Conservation (phyloP, 2,113 vertebrate genomes). For the Passer montanus region DNA sequence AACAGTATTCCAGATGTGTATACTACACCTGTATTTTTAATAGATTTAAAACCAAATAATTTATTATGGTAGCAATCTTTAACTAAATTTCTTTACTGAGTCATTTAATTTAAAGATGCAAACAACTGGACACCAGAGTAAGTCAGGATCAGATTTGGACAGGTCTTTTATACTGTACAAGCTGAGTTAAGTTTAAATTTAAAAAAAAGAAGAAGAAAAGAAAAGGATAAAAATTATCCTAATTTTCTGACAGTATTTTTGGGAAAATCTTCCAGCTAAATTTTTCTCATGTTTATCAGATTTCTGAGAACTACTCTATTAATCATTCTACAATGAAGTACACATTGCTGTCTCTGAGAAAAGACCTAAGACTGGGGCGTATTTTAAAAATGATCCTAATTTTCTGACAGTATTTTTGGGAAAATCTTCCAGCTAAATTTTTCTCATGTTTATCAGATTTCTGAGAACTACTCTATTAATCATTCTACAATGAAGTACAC, state of each 20-base stretch:
- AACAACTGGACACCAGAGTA: background rate
- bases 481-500: background rate
- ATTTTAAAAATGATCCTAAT: background rate
- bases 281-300: background rate
- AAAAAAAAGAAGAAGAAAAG: too few species aligned
- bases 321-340: background rate
- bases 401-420: background rate
- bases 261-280: background rate
- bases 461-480: background rate
- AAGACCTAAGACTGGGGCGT: fast-evolving
- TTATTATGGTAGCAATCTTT: background rate
- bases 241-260: background rate
- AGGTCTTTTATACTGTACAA: background rate
- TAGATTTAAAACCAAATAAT: background rate
- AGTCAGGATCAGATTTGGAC: background rate
- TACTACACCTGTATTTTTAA: background rate
- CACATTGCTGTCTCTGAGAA: background rate
- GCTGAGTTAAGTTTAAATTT: background rate
- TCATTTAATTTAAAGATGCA: background rate
- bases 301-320: background rate
- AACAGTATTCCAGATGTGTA: background rate
- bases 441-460: background rate
- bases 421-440: background rate
- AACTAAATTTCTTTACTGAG: background rate
- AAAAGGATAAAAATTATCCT: too few species aligned